Evolutionary conservation across 2,888 invertebrate species (phyloP).

Genomic region (Chrysotoxum bicinctum): DNA sequence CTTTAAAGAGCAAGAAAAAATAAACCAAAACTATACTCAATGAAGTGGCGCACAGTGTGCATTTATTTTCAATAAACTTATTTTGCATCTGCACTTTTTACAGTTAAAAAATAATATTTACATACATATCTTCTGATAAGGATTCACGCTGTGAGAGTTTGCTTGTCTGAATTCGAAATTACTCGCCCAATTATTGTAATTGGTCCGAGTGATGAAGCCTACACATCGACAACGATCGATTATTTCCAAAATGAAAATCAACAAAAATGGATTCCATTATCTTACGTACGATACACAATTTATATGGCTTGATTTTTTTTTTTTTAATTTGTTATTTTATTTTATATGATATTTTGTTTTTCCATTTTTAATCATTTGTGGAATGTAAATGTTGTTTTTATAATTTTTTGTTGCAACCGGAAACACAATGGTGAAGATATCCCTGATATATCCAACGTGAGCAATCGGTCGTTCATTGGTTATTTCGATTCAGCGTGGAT

Average conservation of each 20-base stretch:
- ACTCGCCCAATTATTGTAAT: constrained; percentile 56
- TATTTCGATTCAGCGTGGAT: not conserved
- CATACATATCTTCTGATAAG: not conserved
- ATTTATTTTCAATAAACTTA: not conserved
- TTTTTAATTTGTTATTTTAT: not conserved
- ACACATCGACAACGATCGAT: constrained; percentile 36
- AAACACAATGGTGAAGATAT: constrained; percentile 11
- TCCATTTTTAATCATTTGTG: constrained; percentile 1
- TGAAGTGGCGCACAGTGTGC: too few relatives aligned
- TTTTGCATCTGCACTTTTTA: not conserved
- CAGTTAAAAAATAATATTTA: not conserved
- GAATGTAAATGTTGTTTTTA: constrained; percentile 16
- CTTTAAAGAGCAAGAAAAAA: too few relatives aligned
- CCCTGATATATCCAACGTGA: not conserved
- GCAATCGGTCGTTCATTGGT: not conserved
- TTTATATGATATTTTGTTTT: not conserved
- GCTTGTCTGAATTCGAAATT: constrained; percentile 38
- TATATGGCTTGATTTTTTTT: not conserved
- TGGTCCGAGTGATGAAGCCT: constrained; percentile 37
- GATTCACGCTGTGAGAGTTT: not conserved
- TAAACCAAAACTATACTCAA: too few relatives aligned
- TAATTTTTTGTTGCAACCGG: not conserved
- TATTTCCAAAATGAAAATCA: constrained; percentile 44
- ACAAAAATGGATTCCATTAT: constrained; percentile 33
- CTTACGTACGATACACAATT: not conserved